Evolutionary conservation across 1,140 invertebrate species (phyloP).

Genomic region (Drosophila lowei): DNA sequence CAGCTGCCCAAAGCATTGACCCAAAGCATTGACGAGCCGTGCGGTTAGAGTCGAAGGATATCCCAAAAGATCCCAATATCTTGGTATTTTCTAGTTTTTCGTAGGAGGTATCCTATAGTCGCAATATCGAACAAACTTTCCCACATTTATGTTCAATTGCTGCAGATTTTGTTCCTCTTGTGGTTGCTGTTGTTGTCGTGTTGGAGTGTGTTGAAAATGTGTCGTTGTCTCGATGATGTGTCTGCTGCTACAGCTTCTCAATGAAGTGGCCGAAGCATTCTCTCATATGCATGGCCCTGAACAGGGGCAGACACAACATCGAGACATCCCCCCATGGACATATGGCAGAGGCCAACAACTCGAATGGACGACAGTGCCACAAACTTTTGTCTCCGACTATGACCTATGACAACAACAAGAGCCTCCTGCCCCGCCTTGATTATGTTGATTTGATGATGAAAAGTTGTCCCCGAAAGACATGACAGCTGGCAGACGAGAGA

Average conservation of each 20-base stretch:
- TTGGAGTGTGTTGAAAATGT: slow-evolving; percentile 56
- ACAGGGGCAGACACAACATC: slow-evolving; percentile 18
- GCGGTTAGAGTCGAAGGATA: too few species aligned
- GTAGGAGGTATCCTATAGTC: too few species aligned
- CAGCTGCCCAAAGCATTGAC: too few species aligned
- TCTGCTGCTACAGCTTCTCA: slow-evolving; percentile 7
- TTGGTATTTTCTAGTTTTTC: too few species aligned
- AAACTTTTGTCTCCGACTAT: slow-evolving; percentile 1
- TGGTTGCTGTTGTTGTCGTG: slow-evolving; percentile 20
- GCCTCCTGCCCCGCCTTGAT: slow-evolving; percentile 9
- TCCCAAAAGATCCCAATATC: too few species aligned
- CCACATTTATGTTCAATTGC: not conserved
- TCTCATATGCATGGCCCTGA: slow-evolving; percentile 22
- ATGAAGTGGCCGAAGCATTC: not conserved
- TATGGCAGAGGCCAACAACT: slow-evolving; percentile 7
- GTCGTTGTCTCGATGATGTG: slow-evolving; percentile 44
- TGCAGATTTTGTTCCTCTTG: slow-evolving; percentile 4
- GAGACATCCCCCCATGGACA: slow-evolving; percentile 1
- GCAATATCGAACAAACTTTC: too few species aligned
- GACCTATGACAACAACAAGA: slow-evolving; percentile 10
- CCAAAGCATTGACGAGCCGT: too few species aligned
- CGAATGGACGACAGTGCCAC: not conserved
- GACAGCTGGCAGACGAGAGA: not conserved
- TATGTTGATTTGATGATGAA: slow-evolving; percentile 49
- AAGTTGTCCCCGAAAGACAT: slow-evolving; percentile 18